Conservation (phyloP, 2,113 vertebrate genomes). For the Mugil cephalus region DNA sequence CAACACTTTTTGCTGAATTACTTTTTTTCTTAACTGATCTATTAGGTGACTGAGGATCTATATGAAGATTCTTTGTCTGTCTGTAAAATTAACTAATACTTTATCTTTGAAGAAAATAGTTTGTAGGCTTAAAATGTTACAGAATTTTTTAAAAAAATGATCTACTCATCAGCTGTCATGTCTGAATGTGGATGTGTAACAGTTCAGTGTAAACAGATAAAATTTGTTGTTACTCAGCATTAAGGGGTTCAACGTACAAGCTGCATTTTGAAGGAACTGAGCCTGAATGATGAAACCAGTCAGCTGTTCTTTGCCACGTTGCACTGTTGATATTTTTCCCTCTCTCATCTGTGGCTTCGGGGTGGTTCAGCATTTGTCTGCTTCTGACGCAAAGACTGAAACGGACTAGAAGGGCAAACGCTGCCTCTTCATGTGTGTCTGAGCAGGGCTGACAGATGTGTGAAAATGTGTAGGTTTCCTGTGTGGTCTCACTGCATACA, state of each 20-base stretch:
- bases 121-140: too few species aligned
- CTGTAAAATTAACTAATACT: too few species aligned
- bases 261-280: constrained; percentile 35
- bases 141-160: too few species aligned
- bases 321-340: constrained; percentile 70
- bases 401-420: constrained; percentile 20
- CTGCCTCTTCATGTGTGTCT: constrained; percentile 16
- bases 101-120: too few species aligned
- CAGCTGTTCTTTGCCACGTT: constrained; percentile 80
- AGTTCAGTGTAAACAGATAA: not conserved
- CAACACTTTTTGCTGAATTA: too few species aligned
- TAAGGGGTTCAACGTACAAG: constrained; percentile 31
- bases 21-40: too few species aligned
- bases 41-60: too few species aligned
- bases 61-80: too few species aligned
- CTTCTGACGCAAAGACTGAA: constrained; percentile 13
- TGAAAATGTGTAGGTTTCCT: not conserved
- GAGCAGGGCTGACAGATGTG: constrained; percentile 2
- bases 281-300: constrained; percentile 67
- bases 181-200: too few species aligned
- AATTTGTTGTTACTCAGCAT: not conserved
- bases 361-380: constrained; percentile 10
- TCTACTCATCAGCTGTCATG: too few species aligned
- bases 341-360: constrained; percentile 42
- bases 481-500: not conserved